Evolutionary conservation across 2,797 vertebrate species (phyloP).

Genomic region (Lacerta bilineata): DNA sequence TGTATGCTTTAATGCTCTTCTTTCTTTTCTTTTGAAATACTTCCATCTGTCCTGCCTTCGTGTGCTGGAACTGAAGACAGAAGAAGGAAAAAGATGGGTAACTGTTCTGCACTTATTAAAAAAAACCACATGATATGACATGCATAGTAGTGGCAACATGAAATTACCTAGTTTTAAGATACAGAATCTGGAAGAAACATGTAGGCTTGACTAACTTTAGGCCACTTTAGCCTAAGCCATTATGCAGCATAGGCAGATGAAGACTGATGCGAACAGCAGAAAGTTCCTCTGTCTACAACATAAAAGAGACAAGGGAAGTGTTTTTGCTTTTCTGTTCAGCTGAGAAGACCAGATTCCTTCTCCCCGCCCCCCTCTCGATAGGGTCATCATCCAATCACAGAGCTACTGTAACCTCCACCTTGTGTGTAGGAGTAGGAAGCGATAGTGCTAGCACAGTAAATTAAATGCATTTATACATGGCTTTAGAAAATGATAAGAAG

Average conservation of each 20-base stretch:
- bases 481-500: constrained; percentile 41
- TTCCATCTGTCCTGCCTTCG: constrained; percentile 46
- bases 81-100: constrained; percentile 89
- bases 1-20: constrained; percentile 57
- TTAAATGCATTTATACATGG: constrained; percentile 1
- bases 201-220: background rate
- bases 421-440: constrained; percentile 28
- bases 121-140: background rate
- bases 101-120: constrained; percentile 64
- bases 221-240: constrained; percentile 30
- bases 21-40: constrained; percentile 60
- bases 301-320: constrained; percentile 42
- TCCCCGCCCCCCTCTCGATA: background rate
- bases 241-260: constrained; percentile 18
- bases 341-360: background rate
- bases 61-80: constrained; percentile 82
- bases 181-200: constrained; percentile 21
- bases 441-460: constrained; percentile 22
- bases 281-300: constrained; percentile 14
- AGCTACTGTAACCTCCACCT: background rate
- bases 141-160: background rate
- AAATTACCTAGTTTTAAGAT: constrained; percentile 31
- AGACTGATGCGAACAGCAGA: constrained; percentile 25
- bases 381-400: background rate
- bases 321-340: background rate